These are phyloP conservation scores for Ranitomeya variabilis DNA, from an alignment of 2,113 vertebrate species.

Conservation along the genomic window DNA sequence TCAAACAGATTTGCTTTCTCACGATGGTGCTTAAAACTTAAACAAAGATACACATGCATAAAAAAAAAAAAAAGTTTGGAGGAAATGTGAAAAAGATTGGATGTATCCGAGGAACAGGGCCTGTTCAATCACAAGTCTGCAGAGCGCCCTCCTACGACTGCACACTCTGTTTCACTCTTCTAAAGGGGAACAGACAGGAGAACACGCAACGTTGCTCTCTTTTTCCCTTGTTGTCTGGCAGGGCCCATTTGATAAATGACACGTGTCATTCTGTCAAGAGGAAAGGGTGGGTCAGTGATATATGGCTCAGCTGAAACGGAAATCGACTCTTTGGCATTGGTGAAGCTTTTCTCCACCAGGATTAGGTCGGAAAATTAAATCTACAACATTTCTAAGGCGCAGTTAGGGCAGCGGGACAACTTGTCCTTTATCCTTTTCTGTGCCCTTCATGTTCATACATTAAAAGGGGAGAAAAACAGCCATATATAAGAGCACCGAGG, in stretches of 20 bases:
- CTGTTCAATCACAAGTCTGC: conserved; percentile 51
- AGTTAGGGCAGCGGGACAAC: conserved; percentile 71
- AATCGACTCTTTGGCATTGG: conserved; percentile 96
- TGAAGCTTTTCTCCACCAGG: conserved; percentile 78
- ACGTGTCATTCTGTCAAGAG: conserved; percentile 97
- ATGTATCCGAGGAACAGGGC: conserved; percentile 55
- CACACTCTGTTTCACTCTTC: conserved; percentile 61
- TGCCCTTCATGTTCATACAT: conserved; percentile 67
- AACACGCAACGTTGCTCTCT: conserved; percentile 64
- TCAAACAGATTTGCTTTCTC: conserved; percentile 69
- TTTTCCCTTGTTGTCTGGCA: conserved; percentile 77
- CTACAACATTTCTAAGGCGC: conserved; percentile 82
- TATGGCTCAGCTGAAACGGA: conserved; percentile 91
- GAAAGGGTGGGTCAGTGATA: conserved; percentile 97
- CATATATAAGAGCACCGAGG: background rate
- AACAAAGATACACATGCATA: background rate
- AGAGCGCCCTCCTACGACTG: conserved; percentile 55
- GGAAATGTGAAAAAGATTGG: conserved; percentile 17
- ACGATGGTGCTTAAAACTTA: conserved; percentile 59
- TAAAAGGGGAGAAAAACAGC: background rate
- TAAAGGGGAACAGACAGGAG: conserved; percentile 66
- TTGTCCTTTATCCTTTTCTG: conserved; percentile 65
- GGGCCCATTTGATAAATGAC: conserved; percentile 98
- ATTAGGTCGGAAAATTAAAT: conserved; percentile 87
- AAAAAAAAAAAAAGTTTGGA: background rate